Conservation (phyloP, 2,113 vertebrate species). For the Cercocebus atys region DNA sequence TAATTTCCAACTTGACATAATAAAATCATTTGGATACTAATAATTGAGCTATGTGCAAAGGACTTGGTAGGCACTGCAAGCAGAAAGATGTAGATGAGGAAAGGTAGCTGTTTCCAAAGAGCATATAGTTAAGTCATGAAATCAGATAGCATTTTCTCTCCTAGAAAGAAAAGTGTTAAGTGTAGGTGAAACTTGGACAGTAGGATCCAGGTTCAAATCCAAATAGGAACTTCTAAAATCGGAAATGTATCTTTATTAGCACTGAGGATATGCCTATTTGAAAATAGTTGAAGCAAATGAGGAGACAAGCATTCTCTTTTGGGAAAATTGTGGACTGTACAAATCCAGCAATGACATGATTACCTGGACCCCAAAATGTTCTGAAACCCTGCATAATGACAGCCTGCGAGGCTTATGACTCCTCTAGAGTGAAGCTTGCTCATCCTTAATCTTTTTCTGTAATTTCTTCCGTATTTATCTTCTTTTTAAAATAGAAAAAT, state of each 20-base stretch:
- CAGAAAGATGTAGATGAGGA: not conserved
- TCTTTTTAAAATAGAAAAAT: not conserved
- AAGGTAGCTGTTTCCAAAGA: not conserved
- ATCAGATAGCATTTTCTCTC: not conserved
- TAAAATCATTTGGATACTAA: not conserved
- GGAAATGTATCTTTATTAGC: not conserved
- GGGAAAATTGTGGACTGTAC: not conserved
- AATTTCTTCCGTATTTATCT: not conserved
- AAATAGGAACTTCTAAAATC: not conserved
- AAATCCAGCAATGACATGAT: not conserved
- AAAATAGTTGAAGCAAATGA: not conserved
- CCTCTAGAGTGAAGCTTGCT: not conserved
- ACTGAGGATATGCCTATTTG: not conserved
- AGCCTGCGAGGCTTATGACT: not conserved
- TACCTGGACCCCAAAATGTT: not conserved
- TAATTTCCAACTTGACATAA: not conserved
- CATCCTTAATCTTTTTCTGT: not conserved
- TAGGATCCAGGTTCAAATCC: not conserved
- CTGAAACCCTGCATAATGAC: not conserved
- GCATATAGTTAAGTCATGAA: not conserved
- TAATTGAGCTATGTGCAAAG: not conserved
- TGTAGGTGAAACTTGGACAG: not conserved
- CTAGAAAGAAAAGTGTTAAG: not conserved
- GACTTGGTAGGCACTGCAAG: not conserved
- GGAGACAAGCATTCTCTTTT: not conserved